Base-by-base conservation (phyloP, 2,888 invertebrate genomes). In the Neoascia interrupta region DNA sequence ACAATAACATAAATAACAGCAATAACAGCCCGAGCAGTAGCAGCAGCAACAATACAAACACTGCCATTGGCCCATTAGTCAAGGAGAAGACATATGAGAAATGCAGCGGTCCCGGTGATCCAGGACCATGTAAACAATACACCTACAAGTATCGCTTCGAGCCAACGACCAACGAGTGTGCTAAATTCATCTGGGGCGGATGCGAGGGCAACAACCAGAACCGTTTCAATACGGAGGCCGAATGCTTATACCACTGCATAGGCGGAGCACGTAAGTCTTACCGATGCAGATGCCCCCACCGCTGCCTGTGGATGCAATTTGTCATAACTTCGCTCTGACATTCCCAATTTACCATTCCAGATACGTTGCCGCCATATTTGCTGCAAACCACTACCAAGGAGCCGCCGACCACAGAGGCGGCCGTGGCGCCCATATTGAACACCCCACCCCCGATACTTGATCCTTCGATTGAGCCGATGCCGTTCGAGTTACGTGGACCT, bases 401-500 rank as follows among this genome's bases (percentile, higher is more conserved):
- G 56, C 87, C 92, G 0, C 91, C 91, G 39, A 89, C 90, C 10
- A 89, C 89, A 4, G 90, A 90, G 60, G 89, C 90, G 19, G 72
- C 85, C 26, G 63, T 82, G 51, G 80, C 83, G 31, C 82, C 81
- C 13, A 82, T 81, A 39, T 69, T 74, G 51, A 86, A 86, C 53
- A 87, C 86, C 3, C 84, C 82, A 13, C 80, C 81, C 3, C 75
- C 81, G n/a, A 82, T 82, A 10, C 82, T 81, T 47, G 83, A 84
- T 28, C 81, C 83, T 2, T 85, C 85, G 23, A 84, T 85, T 56
- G 92, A 92, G 0, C 92, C 94, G 0, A 91, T 95, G 82, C 94
- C 95, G 1, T 92, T 92, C 58, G 93, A 94, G 83, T 91, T 93
- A 82, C 90, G 96, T 81, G 95, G 95, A 58, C 91, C 94, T 82